Conservation (phyloP, 2,797 vertebrate species). For the Pseudochaenichthys georgianus region DNA sequence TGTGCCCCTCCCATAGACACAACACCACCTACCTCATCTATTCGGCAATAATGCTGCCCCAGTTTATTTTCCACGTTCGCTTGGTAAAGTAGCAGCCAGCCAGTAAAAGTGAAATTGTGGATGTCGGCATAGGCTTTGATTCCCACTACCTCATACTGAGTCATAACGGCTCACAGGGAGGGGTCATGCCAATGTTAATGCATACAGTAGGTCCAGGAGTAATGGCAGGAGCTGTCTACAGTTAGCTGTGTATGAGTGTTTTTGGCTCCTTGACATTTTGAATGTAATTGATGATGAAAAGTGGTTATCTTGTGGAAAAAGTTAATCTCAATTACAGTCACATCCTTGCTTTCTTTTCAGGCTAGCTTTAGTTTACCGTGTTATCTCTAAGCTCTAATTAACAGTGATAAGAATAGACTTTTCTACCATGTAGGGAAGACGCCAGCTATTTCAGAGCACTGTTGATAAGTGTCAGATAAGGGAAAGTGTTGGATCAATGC, state of each 20-base stretch:
- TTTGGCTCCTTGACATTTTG: background rate
- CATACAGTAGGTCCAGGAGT: constrained; percentile 17
- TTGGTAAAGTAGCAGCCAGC: constrained; percentile 38
- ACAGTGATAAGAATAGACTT: constrained; percentile 44
- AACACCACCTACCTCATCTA: constrained; percentile 56
- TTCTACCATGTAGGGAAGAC: constrained; percentile 17
- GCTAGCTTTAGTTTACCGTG: background rate
- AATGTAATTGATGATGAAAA: background rate
- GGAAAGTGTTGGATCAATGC: constrained; percentile 36
- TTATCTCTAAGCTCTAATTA: constrained; percentile 51
- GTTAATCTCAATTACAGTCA: constrained; percentile 4
- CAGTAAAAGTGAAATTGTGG: constrained; percentile 64
- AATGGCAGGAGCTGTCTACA: constrained; percentile 27
- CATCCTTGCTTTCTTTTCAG: background rate
- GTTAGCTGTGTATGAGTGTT: background rate
- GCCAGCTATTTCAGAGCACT: constrained; percentile 43
- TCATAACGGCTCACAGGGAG: constrained; percentile 48
- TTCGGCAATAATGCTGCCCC: constrained; percentile 42
- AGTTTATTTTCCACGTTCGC: constrained; percentile 55
- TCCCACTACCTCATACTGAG: constrained; percentile 63
- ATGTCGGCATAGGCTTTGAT: constrained; percentile 41
- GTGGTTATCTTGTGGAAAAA: background rate
- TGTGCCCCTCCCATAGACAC: constrained; percentile 50
- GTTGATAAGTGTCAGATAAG: constrained; percentile 50
- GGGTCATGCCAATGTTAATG: constrained; percentile 47